These are phyloP conservation scores for Cygnus buccinator DNA, from an alignment of 2,113 vertebrate species.

Conservation along the genomic window DNA sequence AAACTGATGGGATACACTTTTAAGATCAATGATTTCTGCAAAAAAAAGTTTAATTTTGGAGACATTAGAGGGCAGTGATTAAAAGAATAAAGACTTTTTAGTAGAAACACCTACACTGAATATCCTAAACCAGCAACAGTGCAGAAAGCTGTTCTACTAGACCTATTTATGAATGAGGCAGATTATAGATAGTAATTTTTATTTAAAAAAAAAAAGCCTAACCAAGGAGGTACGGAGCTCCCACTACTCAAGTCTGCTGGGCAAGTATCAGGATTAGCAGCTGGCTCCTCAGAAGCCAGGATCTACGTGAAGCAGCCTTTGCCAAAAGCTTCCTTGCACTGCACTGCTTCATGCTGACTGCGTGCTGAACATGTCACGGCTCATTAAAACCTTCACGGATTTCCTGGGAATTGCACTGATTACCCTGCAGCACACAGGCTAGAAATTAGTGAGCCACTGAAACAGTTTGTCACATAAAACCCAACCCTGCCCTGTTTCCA, in stretches of 20 bases:
- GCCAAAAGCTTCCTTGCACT: slow-evolving; percentile 27
- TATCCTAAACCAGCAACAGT: not conserved
- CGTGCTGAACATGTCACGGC: not conserved
- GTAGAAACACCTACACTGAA: not conserved
- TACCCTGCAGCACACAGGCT: slow-evolving; percentile 30
- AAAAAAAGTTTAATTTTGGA: not conserved
- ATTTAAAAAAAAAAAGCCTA: not conserved
- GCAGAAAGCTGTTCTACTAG: not conserved
- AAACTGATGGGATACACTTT: not conserved
- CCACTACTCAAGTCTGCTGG: not conserved
- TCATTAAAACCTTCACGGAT: slow-evolving; percentile 58
- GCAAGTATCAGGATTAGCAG: slow-evolving; percentile 19
- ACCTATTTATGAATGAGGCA: not conserved
- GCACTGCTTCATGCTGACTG: slow-evolving; percentile 19
- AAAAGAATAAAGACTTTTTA: not conserved
- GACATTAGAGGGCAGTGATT: not conserved
- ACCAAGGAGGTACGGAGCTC: not conserved
- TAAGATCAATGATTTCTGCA: not conserved
- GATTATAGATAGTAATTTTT: not conserved
- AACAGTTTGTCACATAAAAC: slow-evolving; percentile 19
- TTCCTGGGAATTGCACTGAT: slow-evolving; percentile 64
- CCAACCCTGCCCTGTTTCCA: not conserved
- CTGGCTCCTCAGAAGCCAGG: not conserved
- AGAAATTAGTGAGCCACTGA: slow-evolving; percentile 39
- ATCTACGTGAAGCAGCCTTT: not conserved